These are phyloP conservation scores for Hydriomena furcata DNA, from an alignment of 2,888 invertebrate species.

Conservation along the genomic window DNA sequence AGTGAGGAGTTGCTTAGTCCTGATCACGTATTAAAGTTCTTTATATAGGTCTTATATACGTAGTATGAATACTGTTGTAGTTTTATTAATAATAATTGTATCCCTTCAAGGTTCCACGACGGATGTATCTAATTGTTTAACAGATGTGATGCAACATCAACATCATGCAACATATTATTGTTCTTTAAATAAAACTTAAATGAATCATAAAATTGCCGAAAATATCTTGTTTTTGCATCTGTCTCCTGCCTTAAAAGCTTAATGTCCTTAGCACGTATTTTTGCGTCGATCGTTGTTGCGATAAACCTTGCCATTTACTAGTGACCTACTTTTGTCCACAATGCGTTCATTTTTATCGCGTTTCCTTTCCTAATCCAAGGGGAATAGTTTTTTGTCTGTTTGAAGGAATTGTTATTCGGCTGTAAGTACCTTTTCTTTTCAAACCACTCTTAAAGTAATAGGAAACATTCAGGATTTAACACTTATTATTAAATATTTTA, in stretches of 20 bases:
- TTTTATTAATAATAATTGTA: no score
- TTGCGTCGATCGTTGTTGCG: slow-evolving; percentile 23
- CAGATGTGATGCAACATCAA: no score
- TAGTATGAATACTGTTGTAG: no score
- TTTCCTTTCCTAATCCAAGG: slow-evolving; percentile 43
- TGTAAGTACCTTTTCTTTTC: not conserved
- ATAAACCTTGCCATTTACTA: slow-evolving; percentile 47
- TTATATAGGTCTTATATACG: no score
- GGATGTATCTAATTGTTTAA: no score
- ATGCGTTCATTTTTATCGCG: slow-evolving; percentile 40
- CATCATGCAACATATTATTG: no score
- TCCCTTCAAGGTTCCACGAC: no score
- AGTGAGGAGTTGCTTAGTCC: slow-evolving; percentile 18
- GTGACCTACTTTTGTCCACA: slow-evolving; percentile 45
- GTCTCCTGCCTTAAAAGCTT: slow-evolving; percentile 6
- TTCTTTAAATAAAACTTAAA: no score
- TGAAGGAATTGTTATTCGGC: not conserved
- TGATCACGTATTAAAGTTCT: not conserved
- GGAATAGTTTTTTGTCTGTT: not conserved
- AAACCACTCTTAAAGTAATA: no score
- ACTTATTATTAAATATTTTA: no score
- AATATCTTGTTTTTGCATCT: not conserved
- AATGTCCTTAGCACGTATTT: slow-evolving; percentile 11
- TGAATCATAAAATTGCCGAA: not conserved
- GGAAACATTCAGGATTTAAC: no score